These are phyloP conservation scores for Opisthograptis luteolata DNA, from an alignment of 2,888 invertebrate species.

Conservation along the genomic window DNA sequence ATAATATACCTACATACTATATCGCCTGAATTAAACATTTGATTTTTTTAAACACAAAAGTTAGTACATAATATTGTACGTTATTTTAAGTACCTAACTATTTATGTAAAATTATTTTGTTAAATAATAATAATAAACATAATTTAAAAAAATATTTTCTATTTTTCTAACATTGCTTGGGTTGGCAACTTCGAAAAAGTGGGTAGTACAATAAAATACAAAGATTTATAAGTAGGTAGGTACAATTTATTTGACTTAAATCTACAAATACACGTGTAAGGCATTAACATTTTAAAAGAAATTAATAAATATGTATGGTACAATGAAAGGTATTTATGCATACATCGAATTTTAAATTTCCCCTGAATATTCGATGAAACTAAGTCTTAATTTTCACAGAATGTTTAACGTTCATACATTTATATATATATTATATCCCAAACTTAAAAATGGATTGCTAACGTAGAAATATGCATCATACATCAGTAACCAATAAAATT, in stretches of 20 bases:
- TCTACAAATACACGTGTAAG: slow-evolving; percentile 71
- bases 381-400: slow-evolving; percentile 28
- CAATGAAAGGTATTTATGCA: slow-evolving; percentile 23
- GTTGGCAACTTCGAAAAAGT: neutral
- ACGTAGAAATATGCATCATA: too few species aligned
- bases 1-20: neutral
- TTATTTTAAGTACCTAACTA: slow-evolving; percentile 18
- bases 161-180: neutral
- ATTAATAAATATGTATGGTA: slow-evolving; percentile 30
- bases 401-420: slow-evolving; percentile 30
- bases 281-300: slow-evolving; percentile 52
- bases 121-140: slow-evolving; percentile 32
- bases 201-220: slow-evolving; percentile 20
- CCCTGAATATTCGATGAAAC: slow-evolving; percentile 18
- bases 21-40: slow-evolving; percentile 4
- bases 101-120: slow-evolving; percentile 37
- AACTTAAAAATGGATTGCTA: neutral
- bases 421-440: neutral
- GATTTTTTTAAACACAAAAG: slow-evolving; percentile 8
- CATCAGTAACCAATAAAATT: too few species aligned
- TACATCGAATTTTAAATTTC: slow-evolving; percentile 28
- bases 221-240: slow-evolving; percentile 46
- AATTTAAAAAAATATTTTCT: slow-evolving; percentile 10
- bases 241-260: slow-evolving; percentile 76
- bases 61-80: slow-evolving; percentile 3